These are phyloP conservation scores for Frankliniella intonsa DNA, from an alignment of 2,888 invertebrate genomes.

Conservation along the genomic window DNA sequence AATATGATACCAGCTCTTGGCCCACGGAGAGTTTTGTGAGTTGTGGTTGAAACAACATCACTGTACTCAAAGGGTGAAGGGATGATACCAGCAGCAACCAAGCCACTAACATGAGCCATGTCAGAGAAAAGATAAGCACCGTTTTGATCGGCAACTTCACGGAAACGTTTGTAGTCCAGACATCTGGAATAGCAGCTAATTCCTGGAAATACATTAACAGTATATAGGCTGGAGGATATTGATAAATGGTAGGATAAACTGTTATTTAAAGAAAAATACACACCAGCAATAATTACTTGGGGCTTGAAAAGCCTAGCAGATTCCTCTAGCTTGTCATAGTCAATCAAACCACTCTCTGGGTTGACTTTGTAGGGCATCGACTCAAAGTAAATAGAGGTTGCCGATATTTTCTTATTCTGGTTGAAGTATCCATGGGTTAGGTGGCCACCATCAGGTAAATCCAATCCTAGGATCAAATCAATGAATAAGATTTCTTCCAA, in stretches of 20 bases:
- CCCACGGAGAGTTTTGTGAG: constrained; percentile 88
- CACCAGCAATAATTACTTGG: constrained; percentile 83
- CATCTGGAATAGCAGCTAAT: constrained; percentile 90
- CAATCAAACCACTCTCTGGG: constrained; percentile 77
- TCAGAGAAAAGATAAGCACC: constrained; percentile 87
- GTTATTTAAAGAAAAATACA: constrained; percentile 21
- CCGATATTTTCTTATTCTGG: constrained; percentile 83
- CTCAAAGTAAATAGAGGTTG: constrained; percentile 96
- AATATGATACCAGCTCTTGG: constrained; percentile 89
- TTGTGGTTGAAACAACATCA: constrained; percentile 91
- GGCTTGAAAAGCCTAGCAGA: constrained; percentile 86
- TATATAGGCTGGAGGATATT: background rate
- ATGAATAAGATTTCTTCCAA: constrained; percentile 14
- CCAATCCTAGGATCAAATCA: constrained; percentile 57
- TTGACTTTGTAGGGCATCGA: constrained; percentile 94
- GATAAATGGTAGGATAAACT: background rate
- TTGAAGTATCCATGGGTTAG: constrained; percentile 89
- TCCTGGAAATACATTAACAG: constrained; percentile 45
- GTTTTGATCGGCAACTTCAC: constrained; percentile 62
- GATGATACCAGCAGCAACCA: constrained; percentile 83
- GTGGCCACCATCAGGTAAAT: constrained; percentile 96
- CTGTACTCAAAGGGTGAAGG: constrained; percentile 87
- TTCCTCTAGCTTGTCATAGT: constrained; percentile 81
- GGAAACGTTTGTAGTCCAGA: constrained; percentile 85
- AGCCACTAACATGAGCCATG: constrained; percentile 93